These are phyloP conservation scores for Apis florea DNA, from an alignment of 1,140 invertebrate species.

Conservation along the genomic window DNA sequence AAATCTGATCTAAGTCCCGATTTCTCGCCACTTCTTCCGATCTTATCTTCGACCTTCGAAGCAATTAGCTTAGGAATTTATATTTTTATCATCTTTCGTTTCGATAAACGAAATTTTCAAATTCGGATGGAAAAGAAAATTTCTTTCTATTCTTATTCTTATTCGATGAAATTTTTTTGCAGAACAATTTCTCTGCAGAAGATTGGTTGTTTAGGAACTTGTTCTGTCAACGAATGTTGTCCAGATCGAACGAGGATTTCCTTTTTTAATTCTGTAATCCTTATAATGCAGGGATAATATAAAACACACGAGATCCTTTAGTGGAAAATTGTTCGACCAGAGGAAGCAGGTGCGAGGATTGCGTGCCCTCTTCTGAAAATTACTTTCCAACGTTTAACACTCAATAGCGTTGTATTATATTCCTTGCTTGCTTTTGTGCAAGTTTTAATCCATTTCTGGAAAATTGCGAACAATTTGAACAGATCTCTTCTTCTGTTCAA, in stretches of 20 bases:
- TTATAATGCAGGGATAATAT: neutral
- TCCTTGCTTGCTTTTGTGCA: too few relatives aligned
- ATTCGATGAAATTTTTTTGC: too few relatives aligned
- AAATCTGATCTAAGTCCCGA: neutral
- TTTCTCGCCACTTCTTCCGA: neutral
- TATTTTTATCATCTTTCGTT: neutral
- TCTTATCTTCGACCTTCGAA: neutral
- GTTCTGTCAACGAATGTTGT: too few relatives aligned
- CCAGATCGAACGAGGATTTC: too few relatives aligned
- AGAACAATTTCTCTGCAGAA: too few relatives aligned
- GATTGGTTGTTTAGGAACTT: too few relatives aligned
- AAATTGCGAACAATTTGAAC: too few relatives aligned
- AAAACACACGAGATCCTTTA: neutral
- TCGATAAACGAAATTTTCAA: neutral
- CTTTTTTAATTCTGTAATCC: neutral
- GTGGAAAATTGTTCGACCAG: neutral
- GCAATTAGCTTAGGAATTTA: constrained; percentile 2
- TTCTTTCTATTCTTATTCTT: too few relatives aligned
- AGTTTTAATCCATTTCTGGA: too few relatives aligned
- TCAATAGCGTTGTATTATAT: too few relatives aligned
- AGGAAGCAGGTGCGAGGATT: neutral
- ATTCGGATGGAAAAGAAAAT: neutral
- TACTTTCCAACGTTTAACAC: neutral
- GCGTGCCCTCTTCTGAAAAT: neutral
- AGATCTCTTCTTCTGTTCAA: too few relatives aligned